Evolutionary conservation across 2,113 vertebrate genomes (phyloP).

Genomic region (Peromyscus polionotus): DNA sequence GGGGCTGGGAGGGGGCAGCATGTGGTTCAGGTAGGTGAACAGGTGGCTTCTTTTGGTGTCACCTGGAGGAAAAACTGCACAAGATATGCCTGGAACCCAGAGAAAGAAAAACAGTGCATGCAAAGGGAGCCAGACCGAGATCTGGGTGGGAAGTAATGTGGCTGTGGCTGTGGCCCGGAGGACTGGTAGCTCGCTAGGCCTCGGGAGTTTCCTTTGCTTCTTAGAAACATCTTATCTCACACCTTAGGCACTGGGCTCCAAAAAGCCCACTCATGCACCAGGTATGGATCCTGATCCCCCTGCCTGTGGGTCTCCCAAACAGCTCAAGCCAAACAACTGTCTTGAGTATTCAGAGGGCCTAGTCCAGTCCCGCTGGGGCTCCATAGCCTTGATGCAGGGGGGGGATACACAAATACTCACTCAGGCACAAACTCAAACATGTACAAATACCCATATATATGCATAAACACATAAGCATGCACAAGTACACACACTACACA

Average conservation of each 20-base stretch:
- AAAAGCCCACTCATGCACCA: too few species aligned
- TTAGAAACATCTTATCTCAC: not conserved
- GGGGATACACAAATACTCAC: not conserved
- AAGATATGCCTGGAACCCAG: not conserved
- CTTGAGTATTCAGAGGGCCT: too few species aligned
- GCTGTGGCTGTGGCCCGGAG: not conserved
- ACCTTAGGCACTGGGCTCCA: too few species aligned
- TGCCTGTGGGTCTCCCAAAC: too few species aligned
- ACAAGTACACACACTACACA: not conserved
- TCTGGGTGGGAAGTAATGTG: not conserved
- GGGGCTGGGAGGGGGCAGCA: not conserved
- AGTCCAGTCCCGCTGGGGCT: too few species aligned
- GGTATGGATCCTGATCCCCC: too few species aligned
- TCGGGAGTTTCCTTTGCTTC: not conserved
- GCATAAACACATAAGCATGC: not conserved
- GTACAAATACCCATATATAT: not conserved
- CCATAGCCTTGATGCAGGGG: too few species aligned
- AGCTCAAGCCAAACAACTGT: too few species aligned
- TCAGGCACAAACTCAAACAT: not conserved
- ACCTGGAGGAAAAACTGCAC: not conserved
- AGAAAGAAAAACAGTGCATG: not conserved
- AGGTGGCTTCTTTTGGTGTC: not conserved
- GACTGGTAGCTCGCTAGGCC: not conserved
- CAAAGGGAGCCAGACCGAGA: not conserved
- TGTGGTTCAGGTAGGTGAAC: not conserved